phyloP scores from a whole-genome alignment of 2,888 invertebrate genomes.

The Leuctra nigra region DNA sequence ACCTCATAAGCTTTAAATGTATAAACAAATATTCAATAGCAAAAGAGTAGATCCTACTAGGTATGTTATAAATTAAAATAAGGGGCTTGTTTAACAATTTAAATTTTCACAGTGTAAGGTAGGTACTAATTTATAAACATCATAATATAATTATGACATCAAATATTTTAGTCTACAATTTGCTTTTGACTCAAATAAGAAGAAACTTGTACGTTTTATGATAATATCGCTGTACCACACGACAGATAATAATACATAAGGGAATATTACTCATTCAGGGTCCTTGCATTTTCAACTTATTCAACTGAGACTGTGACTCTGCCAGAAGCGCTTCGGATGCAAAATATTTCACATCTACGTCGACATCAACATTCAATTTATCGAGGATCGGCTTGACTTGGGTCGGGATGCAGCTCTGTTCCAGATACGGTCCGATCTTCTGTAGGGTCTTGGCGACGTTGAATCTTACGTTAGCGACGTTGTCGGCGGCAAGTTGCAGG shows the following conservation, averaged over 20 bases:
- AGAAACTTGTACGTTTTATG: too few relatives aligned
- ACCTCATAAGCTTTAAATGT: too few relatives aligned
- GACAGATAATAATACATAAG: not conserved
- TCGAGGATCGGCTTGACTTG: slow-evolving; percentile 95
- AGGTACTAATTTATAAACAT: too few relatives aligned
- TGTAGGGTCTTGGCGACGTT: slow-evolving; percentile 98
- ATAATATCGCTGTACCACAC: too few relatives aligned
- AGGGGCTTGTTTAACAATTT: too few relatives aligned
- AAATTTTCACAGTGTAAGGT: too few relatives aligned
- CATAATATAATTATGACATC: too few relatives aligned
- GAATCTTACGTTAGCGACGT: slow-evolving; percentile 97
- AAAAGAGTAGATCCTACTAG: too few relatives aligned
- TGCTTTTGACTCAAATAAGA: too few relatives aligned
- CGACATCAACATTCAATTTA: slow-evolving; percentile 85
- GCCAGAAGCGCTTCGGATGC: slow-evolving; percentile 75
- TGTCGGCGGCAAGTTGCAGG: slow-evolving; percentile 84
- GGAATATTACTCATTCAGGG: not conserved
- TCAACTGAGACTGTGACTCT: slow-evolving; percentile 11
- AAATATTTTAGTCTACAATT: too few relatives aligned
- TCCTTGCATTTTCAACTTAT: slow-evolving; percentile 15
- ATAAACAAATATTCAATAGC: too few relatives aligned
- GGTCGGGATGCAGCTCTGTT: slow-evolving; percentile 75
- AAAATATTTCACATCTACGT: slow-evolving; percentile 97
- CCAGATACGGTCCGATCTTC: slow-evolving; percentile 86
- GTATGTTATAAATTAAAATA: too few relatives aligned